These are phyloP conservation scores for Baryphthengus martii DNA, from an alignment of 2,113 vertebrate genomes.

Conservation along the genomic window DNA sequence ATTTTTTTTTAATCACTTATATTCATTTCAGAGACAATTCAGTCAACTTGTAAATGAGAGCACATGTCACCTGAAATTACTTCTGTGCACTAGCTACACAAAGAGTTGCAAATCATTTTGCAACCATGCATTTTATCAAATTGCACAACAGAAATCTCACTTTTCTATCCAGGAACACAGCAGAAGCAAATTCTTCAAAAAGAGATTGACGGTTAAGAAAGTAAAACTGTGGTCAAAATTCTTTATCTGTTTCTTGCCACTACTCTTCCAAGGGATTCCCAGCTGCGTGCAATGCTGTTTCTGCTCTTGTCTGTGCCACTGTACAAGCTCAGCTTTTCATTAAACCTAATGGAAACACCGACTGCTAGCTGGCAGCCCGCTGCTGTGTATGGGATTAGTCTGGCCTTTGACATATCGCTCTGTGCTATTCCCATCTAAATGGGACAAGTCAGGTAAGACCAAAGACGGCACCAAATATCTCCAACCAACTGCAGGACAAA, in stretches of 20 bases:
- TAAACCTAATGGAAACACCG: accelerated
- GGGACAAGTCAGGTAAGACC: background rate
- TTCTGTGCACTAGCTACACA: background rate
- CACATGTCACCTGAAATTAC: background rate
- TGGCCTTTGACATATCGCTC: background rate
- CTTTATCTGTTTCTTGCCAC: background rate
- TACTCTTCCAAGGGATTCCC: background rate
- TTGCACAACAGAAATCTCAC: background rate
- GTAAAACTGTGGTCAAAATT: background rate
- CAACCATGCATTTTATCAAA: accelerated
- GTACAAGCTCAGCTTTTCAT: background rate
- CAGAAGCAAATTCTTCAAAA: background rate
- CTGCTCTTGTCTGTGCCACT: background rate
- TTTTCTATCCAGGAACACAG: background rate
- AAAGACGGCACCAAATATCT: background rate
- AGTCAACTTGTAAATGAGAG: background rate
- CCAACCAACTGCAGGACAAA: background rate
- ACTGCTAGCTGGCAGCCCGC: background rate
- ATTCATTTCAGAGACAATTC: background rate
- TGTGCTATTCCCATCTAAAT: background rate
- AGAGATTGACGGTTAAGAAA: background rate
- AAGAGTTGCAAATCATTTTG: background rate
- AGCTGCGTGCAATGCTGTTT: background rate
- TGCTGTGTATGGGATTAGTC: background rate
- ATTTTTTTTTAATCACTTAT: background rate